Base-by-base conservation (phyloP, 53 echinoderm and acorn worm genomes). In the Mesocentrotus franciscanus region DNA sequence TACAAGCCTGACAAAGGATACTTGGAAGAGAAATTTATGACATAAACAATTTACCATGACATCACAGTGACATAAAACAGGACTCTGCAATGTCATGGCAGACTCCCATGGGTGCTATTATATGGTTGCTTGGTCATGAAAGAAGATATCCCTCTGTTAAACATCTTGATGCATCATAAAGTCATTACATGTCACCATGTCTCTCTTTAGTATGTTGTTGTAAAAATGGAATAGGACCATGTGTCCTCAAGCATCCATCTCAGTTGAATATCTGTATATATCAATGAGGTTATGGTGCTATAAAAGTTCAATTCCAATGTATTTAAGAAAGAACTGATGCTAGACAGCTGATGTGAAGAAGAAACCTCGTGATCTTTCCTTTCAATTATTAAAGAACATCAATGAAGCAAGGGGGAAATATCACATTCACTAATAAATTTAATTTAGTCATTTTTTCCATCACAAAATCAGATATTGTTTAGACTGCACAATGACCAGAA, bases 31-130 rank as follows among this genome's bases (percentile, higher is more conserved):
- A 66, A 91, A 66, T 91, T 91, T 91, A 91, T 62, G 64, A 66
- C 91, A 91, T 91, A 66, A 91, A 91, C 91, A 91, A 91, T 91
- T 61, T 91, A 66, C 68, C 24, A 36, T 91, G 91, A 91, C 91
- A 91, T 91, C 33, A 36, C 64, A 8, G 60, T 91, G 91, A 91
- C 91, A 91, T n/a, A 66, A 61, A 62, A 60, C 34, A 91, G 64
- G 36, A 22, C 62, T 66, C 61, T 30, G 30, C 91, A 91, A 91
- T 91, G 91, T 91, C 91, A 91, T 91, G 61, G 14, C 66, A 61
- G 8, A 91, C 13, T 61, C 91, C 66, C 91, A 61, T 91, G 91
- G 91, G 91, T 64, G 30, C 61, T 66, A 66, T 91, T 66, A 87
- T 58, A 58, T 87, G 87, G 58, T 56, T 87, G 26, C 87, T 87